Base-by-base conservation (phyloP, 64 coral and sea anemone genomes). In the Stichodactyla mertensii region DNA sequence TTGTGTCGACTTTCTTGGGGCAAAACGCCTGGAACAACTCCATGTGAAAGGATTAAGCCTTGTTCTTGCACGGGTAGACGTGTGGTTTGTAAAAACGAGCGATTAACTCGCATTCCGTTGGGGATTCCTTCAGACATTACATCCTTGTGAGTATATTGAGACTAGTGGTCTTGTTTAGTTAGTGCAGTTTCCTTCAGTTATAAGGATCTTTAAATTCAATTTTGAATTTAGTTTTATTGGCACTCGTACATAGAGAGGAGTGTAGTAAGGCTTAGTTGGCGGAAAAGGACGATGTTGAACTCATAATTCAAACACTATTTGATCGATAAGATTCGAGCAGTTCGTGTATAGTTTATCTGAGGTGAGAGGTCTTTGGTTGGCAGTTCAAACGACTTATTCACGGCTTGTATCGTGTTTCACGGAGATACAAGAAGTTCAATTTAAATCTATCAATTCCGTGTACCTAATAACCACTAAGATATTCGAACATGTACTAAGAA, bases 111-210 rank as follows among this genome's bases (percentile, higher is more conserved):
- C 20, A 86, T 90, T 78, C 89, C 89, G 26, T 14, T 27, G 83
- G 89, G 89, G 83, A 90, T 90, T 90, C 89, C 89, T 78, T 85
- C 60, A 77, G 67, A 51, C 56, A 90, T 83, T 12, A 90, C 88
- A 23, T 54, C 22, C 23, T 79, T 90, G 89, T 90, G 89, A 90
- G 89, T 90, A 90, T 77, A 55, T 69, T 69, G 64, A 69, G 64
- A 74, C 69, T 74, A 74, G 20, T 74, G 69, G 0, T 8, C 69
- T 19, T 74, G 23, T 74, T 74, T 31, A 74, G 69, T 74, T 28
- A 74, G 24, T 74, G 26, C 69, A 74, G 69, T 74, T 74, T 74
- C 27, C 69, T 74, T 27, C 69, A 74, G 22, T 74, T 74, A n/a
- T 74, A 74, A 74, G 10, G 24, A 74, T 74, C 69, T 74, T 31